A percentile compares a stretch with the other conserved stretches of the same genome.
Conservation (phyloP, 2,888 invertebrate genomes). For the Nomada ruficornis region DNA sequence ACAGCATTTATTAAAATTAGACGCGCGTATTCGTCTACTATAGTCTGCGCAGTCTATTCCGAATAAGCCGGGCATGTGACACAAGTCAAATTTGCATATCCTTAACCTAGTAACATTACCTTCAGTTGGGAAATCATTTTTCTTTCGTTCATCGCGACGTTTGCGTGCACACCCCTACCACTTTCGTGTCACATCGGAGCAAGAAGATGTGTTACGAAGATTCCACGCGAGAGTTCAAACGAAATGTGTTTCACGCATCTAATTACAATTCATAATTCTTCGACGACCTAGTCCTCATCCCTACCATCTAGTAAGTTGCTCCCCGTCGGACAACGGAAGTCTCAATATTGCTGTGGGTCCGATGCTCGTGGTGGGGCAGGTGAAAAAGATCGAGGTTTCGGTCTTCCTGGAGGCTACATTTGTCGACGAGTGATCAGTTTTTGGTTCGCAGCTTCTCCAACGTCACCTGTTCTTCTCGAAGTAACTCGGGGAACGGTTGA, state of each 20-base stretch:
- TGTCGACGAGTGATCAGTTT: constrained; percentile 71
- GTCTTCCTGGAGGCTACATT: constrained; percentile 61
- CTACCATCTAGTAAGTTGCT: constrained; percentile 12
- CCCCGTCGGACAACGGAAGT: constrained; percentile 5
- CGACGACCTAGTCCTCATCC: constrained; percentile 21
- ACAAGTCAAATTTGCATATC: no score
- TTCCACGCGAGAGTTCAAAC: background rate
- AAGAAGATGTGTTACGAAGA: no score
- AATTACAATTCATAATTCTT: background rate
- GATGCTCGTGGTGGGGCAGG: constrained; percentile 45
- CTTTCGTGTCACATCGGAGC: no score
- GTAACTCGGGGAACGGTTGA: background rate
- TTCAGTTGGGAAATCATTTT: no score
- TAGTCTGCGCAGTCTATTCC: no score
- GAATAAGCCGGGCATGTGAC: no score
- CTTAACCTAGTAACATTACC: no score
- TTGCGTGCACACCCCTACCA: no score
- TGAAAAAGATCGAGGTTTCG: constrained; percentile 46
- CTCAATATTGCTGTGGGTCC: constrained; percentile 12
- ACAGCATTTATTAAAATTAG: no score
- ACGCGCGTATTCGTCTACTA: no score
- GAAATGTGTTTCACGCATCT: background rate
- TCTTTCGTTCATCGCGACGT: no score
- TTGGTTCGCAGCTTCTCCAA: constrained; percentile 69
- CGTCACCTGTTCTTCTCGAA: constrained; percentile 33